A percentile compares a stretch with the other conserved stretches of the same genome.
Evolutionary conservation across 2,797 vertebrate genomes (phyloP).

Genomic region (Sylvilagus floridanus): DNA sequence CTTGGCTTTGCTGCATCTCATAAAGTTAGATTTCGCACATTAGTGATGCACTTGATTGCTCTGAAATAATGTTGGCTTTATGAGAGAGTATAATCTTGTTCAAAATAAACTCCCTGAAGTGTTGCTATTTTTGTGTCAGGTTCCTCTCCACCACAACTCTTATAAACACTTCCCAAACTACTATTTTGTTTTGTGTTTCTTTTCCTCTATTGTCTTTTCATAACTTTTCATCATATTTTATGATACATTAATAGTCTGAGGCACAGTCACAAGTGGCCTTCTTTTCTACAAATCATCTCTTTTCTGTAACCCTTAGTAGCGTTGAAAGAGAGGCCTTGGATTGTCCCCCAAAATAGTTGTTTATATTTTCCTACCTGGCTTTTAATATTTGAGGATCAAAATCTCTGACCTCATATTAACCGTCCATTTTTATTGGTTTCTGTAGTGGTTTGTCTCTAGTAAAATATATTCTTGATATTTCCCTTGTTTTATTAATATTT

Average conservation of each 20-base stretch:
- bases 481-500: slow-evolving; percentile 43
- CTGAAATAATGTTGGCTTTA: slow-evolving; percentile 79
- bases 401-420: background rate
- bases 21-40: slow-evolving; percentile 85
- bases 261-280: slow-evolving; percentile 69
- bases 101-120: slow-evolving; percentile 68
- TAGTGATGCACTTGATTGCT: slow-evolving; percentile 85
- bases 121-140: slow-evolving; percentile 73
- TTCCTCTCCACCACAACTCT: slow-evolving; percentile 42
- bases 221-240: slow-evolving; percentile 82
- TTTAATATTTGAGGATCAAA: slow-evolving; percentile 37
- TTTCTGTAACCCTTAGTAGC: slow-evolving; percentile 31
- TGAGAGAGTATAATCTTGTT: slow-evolving; percentile 79
- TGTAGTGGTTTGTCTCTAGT: slow-evolving; percentile 19
- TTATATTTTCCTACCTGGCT: slow-evolving; percentile 20
- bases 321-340: slow-evolving; percentile 9
- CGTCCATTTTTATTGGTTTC: slow-evolving; percentile 30
- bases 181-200: slow-evolving; percentile 62
- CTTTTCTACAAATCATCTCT: slow-evolving; percentile 40
- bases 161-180: slow-evolving; percentile 68
- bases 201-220: slow-evolving; percentile 81
- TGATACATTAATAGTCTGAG: slow-evolving; percentile 73
- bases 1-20: slow-evolving; percentile 82
- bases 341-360: slow-evolving; percentile 24
- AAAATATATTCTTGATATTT: slow-evolving; percentile 33